A percentile compares a stretch with the other conserved stretches of the same genome.
Evolutionary conservation across 1,140 invertebrate genomes (phyloP).

Genomic region (Megathymus violae): DNA sequence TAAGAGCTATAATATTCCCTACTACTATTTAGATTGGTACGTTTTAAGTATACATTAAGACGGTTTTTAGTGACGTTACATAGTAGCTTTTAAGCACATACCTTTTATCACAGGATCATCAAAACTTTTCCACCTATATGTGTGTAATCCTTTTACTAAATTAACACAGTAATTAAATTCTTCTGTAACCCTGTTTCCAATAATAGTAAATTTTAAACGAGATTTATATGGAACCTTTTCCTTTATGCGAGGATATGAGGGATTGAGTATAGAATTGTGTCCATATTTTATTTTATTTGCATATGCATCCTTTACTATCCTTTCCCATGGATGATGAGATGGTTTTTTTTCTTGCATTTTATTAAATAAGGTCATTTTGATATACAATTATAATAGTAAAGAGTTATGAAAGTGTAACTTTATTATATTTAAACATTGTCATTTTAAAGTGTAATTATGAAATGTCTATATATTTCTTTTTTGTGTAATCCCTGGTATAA

Average conservation of each 20-base stretch:
- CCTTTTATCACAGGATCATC: slow-evolving; percentile 64
- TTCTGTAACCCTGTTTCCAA: slow-evolving; percentile 64
- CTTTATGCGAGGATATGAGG: slow-evolving; percentile 50
- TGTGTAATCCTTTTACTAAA: slow-evolving; percentile 63
- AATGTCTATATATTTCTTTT: too few species aligned
- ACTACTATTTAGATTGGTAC: too few species aligned
- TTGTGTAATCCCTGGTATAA: too few species aligned
- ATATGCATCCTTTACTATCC: slow-evolving; percentile 53
- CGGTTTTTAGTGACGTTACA: too few species aligned
- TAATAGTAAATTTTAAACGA: slow-evolving; percentile 59
- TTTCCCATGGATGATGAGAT: slow-evolving; percentile 63
- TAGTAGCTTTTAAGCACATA: too few species aligned
- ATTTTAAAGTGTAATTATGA: neutral
- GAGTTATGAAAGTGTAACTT: neutral
- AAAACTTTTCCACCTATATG: slow-evolving; percentile 61
- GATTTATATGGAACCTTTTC: slow-evolving; percentile 31
- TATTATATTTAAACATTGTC: neutral
- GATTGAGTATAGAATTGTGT: slow-evolving; percentile 69
- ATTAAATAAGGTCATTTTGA: slow-evolving; percentile 40
- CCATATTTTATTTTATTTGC: slow-evolving; percentile 52
- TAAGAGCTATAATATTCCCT: too few species aligned
- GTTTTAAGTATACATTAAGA: too few species aligned
- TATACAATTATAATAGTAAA: neutral
- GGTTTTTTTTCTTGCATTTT: slow-evolving; percentile 38
- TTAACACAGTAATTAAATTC: slow-evolving; percentile 68